Evolutionary conservation across 2,888 invertebrate species (phyloP), one percentile per base, ranked within the genome.

Genomic region (Glyphotaelius pellucidus): DNA sequence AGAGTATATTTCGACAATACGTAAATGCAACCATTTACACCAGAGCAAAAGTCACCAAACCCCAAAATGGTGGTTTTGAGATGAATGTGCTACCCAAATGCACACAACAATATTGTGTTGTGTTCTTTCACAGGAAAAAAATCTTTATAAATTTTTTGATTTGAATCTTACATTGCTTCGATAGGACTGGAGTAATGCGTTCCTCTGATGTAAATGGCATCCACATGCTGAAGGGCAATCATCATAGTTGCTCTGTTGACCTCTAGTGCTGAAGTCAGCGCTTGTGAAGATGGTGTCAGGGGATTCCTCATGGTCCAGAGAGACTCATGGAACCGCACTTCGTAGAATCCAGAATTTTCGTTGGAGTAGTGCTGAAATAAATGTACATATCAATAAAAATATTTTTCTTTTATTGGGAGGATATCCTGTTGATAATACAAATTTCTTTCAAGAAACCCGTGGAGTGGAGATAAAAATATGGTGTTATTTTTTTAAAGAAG

Each of bases 171-270:
- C 97, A 95, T 96, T 89, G 97, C 96, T 95, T 95, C 96, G 15
- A 96, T 95, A 93, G 97, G 97, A 93, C 97, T 97, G 1, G 97
- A 96, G 92, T 97, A 96, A 92, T 97, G 96, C 0, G 97, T 97
- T 2, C 97, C 98, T 89, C 98, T 96, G 83, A 99, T 96, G 85
- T 98, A 96, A 93, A 99, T 96, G 93, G 98, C 97, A 92, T 98
- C 97, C 0, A 99, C 95, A 94, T 98, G 98, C 94, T 99, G 98
- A 92, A 99, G 96, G 0, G 98, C 98, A n/a, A 99, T 96, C 99
- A 99, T 99, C 94, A 99, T 96, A 67, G 98, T 97, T 92, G 97
- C 97, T 79, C 98, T 96, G 83, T 97, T 97, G 0, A 99, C 97
- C 89, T 95, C 95, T 92, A 95, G 95, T 93, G 96, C 94, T 93